These are phyloP conservation scores for Melanotaenia boesemani DNA, from an alignment of 2,797 vertebrate genomes.

Conservation along the genomic window DNA sequence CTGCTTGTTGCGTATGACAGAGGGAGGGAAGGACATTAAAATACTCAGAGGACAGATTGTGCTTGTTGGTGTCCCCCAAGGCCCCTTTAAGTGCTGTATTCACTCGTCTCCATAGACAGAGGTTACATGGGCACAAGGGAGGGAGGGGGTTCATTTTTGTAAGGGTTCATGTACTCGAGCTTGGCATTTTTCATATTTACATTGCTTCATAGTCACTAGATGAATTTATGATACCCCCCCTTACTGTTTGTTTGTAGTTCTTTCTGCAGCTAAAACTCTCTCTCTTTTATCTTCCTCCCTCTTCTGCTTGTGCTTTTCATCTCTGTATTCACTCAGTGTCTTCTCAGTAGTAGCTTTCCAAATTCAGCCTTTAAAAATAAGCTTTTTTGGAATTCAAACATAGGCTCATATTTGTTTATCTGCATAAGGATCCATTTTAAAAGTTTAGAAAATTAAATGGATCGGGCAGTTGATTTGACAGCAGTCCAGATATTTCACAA, in stretches of 20 bases:
- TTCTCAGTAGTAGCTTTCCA: slow-evolving; percentile 23
- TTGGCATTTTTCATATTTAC: slow-evolving; percentile 75
- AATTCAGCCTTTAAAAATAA: slow-evolving; percentile 10
- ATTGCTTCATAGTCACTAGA: slow-evolving; percentile 65
- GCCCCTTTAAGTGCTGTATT: slow-evolving; percentile 29
- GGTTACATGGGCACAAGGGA: slow-evolving; percentile 47
- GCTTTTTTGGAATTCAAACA: background rate
- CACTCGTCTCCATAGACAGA: slow-evolving; percentile 63
- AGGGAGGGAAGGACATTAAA: slow-evolving; percentile 67
- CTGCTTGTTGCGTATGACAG: slow-evolving; percentile 35
- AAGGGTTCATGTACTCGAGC: slow-evolving; percentile 64
- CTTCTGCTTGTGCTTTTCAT: slow-evolving; percentile 34
- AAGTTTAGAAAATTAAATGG: slow-evolving; percentile 11
- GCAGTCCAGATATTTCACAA: slow-evolving; percentile 30
- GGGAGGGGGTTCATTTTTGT: slow-evolving; percentile 46
- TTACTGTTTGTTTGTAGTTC: slow-evolving; percentile 69
- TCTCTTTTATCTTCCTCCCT: slow-evolving; percentile 26
- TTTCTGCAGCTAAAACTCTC: slow-evolving; percentile 56
- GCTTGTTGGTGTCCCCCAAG: slow-evolving; percentile 51
- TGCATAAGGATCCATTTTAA: slow-evolving; percentile 2
- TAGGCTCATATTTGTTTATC: background rate
- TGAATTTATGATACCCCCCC: slow-evolving; percentile 69
- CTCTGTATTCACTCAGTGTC: slow-evolving; percentile 31
- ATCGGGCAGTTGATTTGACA: slow-evolving; percentile 38
- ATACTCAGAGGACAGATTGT: slow-evolving; percentile 38